Conservation (phyloP, 1,140 invertebrate species). For the Schlechtendalia chinensis region DNA sequence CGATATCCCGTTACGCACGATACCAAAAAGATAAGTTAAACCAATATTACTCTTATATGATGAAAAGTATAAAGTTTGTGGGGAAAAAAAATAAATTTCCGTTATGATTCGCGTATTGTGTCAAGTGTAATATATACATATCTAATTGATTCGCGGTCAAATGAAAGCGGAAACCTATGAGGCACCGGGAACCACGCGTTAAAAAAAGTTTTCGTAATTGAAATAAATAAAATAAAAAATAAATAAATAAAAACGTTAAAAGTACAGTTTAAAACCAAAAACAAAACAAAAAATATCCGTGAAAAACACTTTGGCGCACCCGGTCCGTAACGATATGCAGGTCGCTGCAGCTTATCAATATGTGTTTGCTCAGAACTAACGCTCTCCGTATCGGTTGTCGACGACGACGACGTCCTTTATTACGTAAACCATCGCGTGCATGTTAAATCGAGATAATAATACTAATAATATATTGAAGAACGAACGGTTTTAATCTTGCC, state of each 20-base stretch:
- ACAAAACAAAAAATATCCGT: background rate
- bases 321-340: background rate
- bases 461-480: constrained; percentile 14
- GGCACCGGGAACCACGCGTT: too few relatives aligned
- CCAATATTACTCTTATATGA: too few relatives aligned
- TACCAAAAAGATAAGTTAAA: too few relatives aligned
- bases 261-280: background rate
- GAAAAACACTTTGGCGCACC: background rate
- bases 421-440: constrained; percentile 3
- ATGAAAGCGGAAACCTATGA: too few relatives aligned
- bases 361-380: constrained; percentile 28
- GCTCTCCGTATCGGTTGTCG: background rate
- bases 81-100: too few relatives aligned
- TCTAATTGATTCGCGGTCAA: too few relatives aligned
- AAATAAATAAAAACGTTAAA: background rate
- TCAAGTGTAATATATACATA: too few relatives aligned
- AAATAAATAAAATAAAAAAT: too few relatives aligned
- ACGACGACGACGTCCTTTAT: constrained; percentile 8
- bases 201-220: too few relatives aligned
- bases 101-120: too few relatives aligned
- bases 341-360: background rate
- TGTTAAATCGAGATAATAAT: constrained; percentile 26
- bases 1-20: too few relatives aligned
- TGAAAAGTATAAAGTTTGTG: too few relatives aligned
- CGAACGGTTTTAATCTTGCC: background rate